Evolutionary conservation across 1,140 invertebrate genomes (phyloP), one percentile per base, ranked within the genome.

Genomic region (Drosophila sucinea): DNA sequence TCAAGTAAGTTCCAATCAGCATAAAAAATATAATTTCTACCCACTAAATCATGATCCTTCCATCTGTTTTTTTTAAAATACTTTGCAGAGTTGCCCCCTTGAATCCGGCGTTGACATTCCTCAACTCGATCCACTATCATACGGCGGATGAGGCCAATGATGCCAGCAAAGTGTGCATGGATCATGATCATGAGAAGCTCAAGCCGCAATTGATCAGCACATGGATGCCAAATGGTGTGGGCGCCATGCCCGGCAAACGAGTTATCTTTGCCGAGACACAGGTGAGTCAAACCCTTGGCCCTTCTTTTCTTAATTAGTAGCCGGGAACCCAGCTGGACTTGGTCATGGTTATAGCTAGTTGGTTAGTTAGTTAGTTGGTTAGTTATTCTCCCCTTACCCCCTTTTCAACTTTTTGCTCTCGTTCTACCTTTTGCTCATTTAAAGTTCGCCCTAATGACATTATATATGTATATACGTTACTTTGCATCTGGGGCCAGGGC

Each of bases 241-340:
- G 97, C 30, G 96, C 96, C 7, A 93, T 96, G 86, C 95, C 96
- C 29, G 96, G 96, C 56, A 95, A 95, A 70, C 96, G 96, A 81
- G 94, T 97, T 33, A 95, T 98, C 65, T 97, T 97, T 90, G 96
- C 96, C 11, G 97, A 98, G 93, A 97, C 96, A 55, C 97, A 98
- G 94, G 96, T 96, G 92, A 92, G 82, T 82, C 17, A 23, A 4
- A 47, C 38, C 61, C 32, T 11, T 40, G 32, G 27, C 47, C 70
- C 67, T 70, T 38, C 10, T 77, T 80, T 84, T 87, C 77, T 85
- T 87, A 87, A 87, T 87, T 87, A 87, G 83, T 77, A 72, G 70
- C 66, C 57, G 70, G 79, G 67, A 25, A 79, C 87, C 73, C 83
- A 87, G 70, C 80, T 87, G 83, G 77, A 79, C 86, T 56, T 54